phyloP scores from a whole-genome alignment of 2,888 invertebrate genomes.

The Cerceris rybyensis region DNA sequence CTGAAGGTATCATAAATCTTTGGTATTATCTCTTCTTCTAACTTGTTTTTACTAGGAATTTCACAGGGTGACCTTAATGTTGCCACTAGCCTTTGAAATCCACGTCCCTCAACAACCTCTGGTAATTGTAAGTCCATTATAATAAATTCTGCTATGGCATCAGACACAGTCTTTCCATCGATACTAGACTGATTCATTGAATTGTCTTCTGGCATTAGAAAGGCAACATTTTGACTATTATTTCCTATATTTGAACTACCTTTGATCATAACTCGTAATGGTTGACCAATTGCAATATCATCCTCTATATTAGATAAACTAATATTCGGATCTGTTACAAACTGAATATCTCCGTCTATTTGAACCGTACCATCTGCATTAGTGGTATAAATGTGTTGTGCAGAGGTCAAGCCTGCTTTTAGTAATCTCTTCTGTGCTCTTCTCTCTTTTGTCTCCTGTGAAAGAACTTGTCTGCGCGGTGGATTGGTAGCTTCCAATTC shows the following conservation, averaged over 20 bases:
- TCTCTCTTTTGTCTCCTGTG: slow-evolving; percentile 76
- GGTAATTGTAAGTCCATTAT: slow-evolving; percentile 82
- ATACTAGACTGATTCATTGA: slow-evolving; percentile 67
- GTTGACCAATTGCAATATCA: slow-evolving; percentile 72
- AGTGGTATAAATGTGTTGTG: slow-evolving; percentile 80
- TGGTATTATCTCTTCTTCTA: slow-evolving; percentile 82
- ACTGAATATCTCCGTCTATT: slow-evolving; percentile 80
- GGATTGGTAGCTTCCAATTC: slow-evolving; percentile 78
- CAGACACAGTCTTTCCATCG: slow-evolving; percentile 80
- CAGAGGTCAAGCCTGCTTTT: slow-evolving; percentile 69
- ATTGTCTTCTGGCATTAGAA: slow-evolving; percentile 77
- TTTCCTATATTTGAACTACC: slow-evolving; percentile 56
- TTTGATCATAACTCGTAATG: slow-evolving; percentile 75
- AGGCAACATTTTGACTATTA: slow-evolving; percentile 74
- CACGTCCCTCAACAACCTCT: slow-evolving; percentile 82
- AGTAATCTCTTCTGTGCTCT: slow-evolving; percentile 76
- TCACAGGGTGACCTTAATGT: slow-evolving; percentile 82
- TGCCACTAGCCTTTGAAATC: slow-evolving; percentile 82
- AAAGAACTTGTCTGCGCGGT: slow-evolving; percentile 72
- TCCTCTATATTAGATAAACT: slow-evolving; percentile 77
- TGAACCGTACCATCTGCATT: slow-evolving; percentile 80
- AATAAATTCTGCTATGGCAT: slow-evolving; percentile 82
- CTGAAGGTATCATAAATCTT: slow-evolving; percentile 81
- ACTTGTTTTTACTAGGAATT: slow-evolving; percentile 81
- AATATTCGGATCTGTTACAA: slow-evolving; percentile 79